Evolutionary conservation across 2,888 invertebrate genomes (phyloP).

Genomic region (Acrocyrtus sp.): DNA sequence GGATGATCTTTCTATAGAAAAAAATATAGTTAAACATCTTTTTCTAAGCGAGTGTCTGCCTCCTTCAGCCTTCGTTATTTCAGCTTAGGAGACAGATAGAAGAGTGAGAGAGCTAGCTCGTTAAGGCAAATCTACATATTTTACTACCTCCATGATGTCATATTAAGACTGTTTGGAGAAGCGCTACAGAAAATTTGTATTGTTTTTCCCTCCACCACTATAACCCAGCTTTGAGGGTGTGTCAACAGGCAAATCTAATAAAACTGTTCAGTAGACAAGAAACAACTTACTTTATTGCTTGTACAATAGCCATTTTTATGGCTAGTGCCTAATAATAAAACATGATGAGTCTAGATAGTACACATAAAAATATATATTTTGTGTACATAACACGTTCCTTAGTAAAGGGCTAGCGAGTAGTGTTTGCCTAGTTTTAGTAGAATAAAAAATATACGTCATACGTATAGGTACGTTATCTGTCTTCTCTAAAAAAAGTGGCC

Average conservation of each 20-base stretch:
- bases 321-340: slow-evolving; percentile 46
- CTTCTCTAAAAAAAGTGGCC: no score
- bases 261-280: slow-evolving; percentile 44
- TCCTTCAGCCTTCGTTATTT: no score
- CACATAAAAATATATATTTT: no score
- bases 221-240: slow-evolving; percentile 36
- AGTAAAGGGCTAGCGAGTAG: no score
- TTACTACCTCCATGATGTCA: slow-evolving; percentile 48
- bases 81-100: not conserved
- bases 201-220: slow-evolving; percentile 23
- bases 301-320: slow-evolving; percentile 46
- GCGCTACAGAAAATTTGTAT: slow-evolving; percentile 6
- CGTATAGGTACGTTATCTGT: no score
- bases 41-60: no score
- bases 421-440: no score
- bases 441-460: no score
- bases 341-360: slow-evolving; percentile 28
- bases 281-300: slow-evolving; percentile 49
- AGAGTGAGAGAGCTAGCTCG: no score
- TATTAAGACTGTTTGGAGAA: slow-evolving; percentile 33
- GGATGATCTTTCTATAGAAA: no score
- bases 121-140: slow-evolving; percentile 46
- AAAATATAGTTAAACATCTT: no score
- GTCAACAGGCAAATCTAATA: slow-evolving; percentile 48
- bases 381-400: no score